Evolutionary conservation across 2,888 invertebrate genomes (phyloP).

Genomic region (Melipona beecheii): DNA sequence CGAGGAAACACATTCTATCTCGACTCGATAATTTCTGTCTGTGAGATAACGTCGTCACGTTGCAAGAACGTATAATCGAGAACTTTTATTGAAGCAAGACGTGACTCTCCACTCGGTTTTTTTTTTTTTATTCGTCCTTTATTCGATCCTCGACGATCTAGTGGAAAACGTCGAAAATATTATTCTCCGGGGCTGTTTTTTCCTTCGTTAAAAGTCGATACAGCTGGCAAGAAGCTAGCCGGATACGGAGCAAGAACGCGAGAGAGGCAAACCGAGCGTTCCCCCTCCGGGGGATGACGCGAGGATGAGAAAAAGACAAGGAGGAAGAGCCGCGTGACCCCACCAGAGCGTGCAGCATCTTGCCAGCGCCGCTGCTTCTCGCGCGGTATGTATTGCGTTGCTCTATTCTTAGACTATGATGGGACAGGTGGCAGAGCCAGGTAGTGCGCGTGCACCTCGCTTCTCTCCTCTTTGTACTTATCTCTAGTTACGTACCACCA

Average conservation of each 20-base stretch:
- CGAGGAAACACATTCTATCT: not conserved
- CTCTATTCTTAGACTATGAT: constrained; percentile 82
- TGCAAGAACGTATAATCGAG: too few relatives aligned
- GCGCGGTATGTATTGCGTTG: constrained; percentile 64
- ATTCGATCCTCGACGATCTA: constrained; percentile 6
- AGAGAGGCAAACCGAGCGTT: constrained; percentile 27
- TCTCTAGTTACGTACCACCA: constrained; percentile 51
- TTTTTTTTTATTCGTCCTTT: not conserved
- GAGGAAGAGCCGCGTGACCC: constrained; percentile 59
- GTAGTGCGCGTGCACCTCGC: constrained; percentile 42
- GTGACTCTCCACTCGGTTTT: too few relatives aligned
- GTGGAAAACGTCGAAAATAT: not conserved
- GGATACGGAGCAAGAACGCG: constrained; percentile 17
- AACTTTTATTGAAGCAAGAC: too few relatives aligned
- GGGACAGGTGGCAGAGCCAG: constrained; percentile 79
- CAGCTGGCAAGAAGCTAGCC: constrained; percentile 48
- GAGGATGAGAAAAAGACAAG: constrained; percentile 58
- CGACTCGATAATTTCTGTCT: not conserved
- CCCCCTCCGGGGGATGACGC: constrained; percentile 50
- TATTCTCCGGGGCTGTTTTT: constrained; percentile 65
- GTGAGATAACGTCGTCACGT: too few relatives aligned
- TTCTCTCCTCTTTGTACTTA: constrained; percentile 52
- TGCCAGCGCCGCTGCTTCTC: constrained; percentile 61
- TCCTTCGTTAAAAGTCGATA: constrained; percentile 69
- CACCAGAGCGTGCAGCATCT: constrained; percentile 60